These are phyloP conservation scores for Rattus rattus DNA, from an alignment of 2,113 vertebrate species.

Conservation along the genomic window DNA sequence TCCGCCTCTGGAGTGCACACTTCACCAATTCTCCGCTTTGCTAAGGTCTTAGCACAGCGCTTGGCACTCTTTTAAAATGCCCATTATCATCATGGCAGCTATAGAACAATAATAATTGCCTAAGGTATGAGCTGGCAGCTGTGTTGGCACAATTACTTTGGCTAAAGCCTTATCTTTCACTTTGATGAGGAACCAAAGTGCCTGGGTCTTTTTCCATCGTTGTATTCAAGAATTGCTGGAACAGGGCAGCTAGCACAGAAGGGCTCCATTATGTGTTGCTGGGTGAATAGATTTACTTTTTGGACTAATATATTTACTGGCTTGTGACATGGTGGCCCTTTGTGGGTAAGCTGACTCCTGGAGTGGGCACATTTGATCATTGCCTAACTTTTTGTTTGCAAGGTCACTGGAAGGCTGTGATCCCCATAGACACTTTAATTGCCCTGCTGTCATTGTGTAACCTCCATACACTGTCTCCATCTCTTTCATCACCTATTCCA, in stretches of 20 bases:
- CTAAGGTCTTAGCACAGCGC: background rate
- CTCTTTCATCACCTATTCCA: slow-evolving; percentile 51
- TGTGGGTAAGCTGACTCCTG: background rate
- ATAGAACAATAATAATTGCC: background rate
- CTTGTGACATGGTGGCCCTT: background rate
- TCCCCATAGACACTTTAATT: slow-evolving; percentile 68
- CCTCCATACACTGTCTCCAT: slow-evolving; percentile 43
- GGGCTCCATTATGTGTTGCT: background rate
- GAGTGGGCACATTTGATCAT: background rate
- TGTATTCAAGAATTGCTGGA: background rate
- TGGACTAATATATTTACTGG: background rate
- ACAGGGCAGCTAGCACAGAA: background rate
- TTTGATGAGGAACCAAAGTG: background rate
- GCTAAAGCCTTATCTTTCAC: slow-evolving; percentile 13
- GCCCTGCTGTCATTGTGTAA: slow-evolving; percentile 40
- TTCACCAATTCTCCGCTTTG: background rate
- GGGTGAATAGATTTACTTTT: background rate
- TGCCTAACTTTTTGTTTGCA: slow-evolving; percentile 2
- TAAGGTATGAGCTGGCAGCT: background rate
- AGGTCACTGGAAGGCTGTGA: slow-evolving; percentile 46
- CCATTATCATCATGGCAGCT: background rate
- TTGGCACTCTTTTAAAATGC: background rate
- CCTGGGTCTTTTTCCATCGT: background rate
- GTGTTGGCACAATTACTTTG: background rate
- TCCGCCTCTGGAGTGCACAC: background rate